Conservation (phyloP, 2,113 vertebrate species). For the Psophia crepitans region DNA sequence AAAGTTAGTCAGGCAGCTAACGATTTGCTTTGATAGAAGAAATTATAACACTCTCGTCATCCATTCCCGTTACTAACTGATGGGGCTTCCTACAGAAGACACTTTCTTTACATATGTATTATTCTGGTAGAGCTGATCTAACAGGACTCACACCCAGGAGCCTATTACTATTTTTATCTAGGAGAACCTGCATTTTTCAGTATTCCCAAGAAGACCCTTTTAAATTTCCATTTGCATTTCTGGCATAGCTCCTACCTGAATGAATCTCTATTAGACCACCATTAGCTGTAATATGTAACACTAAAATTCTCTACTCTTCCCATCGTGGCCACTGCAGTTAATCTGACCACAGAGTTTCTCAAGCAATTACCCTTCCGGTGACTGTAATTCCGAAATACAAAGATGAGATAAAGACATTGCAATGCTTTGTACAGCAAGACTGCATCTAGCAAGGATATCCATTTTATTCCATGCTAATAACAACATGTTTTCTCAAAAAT, state of each 20-base stretch:
- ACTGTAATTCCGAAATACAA: background rate
- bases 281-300: background rate
- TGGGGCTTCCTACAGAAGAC: background rate
- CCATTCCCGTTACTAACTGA: background rate
- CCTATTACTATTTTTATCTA: background rate
- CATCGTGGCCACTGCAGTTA: background rate
- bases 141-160: background rate
- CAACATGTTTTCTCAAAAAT: background rate
- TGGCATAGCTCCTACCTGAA: background rate
- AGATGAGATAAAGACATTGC: background rate
- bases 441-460: background rate
- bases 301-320: background rate
- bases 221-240: background rate
- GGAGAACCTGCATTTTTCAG: background rate
- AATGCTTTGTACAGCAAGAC: background rate
- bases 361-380: background rate
- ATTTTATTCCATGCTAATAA: background rate
- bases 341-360: background rate
- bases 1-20: slow-evolving; percentile 16
- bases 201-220: background rate
- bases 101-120: background rate
- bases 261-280: background rate
- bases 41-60: background rate
- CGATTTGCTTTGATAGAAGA: background rate
- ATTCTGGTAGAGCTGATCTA: background rate